Percentiles rank a stretch among this genome's conserved stretches.
phyloP scores from a whole-genome alignment of 2,113 vertebrate species.

The Dissostichus mawsoni region DNA sequence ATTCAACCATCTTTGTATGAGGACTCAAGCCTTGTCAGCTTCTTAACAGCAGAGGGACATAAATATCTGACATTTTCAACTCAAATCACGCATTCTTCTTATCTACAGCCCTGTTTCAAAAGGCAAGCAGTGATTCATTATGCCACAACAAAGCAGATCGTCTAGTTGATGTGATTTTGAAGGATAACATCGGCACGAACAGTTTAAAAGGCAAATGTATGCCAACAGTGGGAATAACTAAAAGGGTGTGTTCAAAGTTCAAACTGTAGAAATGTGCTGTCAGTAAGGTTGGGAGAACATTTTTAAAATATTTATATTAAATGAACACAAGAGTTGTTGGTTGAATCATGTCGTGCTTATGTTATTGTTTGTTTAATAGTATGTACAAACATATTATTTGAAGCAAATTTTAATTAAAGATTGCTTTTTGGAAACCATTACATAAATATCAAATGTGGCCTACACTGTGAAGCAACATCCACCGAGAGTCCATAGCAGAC shows the following conservation, averaged over 20 bases:
- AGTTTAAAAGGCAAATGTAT: constrained; percentile 15
- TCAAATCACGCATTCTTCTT: constrained; percentile 5
- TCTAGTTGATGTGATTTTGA: not conserved
- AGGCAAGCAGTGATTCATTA: constrained; percentile 21
- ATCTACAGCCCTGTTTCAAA: constrained; percentile 12
- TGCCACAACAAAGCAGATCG: not conserved
- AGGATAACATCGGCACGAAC: constrained; percentile 1
- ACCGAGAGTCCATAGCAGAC: not conserved
- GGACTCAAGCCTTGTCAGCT: not conserved
- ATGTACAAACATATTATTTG: not conserved
- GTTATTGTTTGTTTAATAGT: not conserved
- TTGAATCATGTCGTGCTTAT: not conserved
- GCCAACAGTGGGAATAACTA: not conserved
- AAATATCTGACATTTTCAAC: constrained; percentile 35
- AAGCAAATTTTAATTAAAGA: not conserved
- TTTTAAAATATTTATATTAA: no score
- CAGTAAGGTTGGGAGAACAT: not conserved
- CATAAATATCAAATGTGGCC: not conserved
- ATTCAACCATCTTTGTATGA: constrained; percentile 3
- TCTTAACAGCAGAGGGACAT: constrained; percentile 10
- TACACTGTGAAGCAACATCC: not conserved
- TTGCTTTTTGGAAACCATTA: not conserved
- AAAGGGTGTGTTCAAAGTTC: constrained; percentile 6
- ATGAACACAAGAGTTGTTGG: not conserved
- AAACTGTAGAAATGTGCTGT: constrained; percentile 27